Conservation (phyloP, 2,113 vertebrate genomes). For the Gracilinanus agilis region DNA sequence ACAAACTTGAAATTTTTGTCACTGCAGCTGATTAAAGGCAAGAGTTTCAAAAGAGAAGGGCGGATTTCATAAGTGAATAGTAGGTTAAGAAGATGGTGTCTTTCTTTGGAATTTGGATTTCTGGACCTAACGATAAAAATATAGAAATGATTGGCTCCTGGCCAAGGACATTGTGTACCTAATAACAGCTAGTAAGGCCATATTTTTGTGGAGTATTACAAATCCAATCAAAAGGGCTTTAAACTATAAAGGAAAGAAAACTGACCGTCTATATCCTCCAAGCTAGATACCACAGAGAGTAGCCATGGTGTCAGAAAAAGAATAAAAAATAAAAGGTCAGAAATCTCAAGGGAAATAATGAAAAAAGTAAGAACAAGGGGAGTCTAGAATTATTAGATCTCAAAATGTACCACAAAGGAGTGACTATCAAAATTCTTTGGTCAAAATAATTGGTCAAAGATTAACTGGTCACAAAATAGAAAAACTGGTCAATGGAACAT, state of each 20-base stretch:
- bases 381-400: background rate
- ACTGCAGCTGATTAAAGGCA: slow-evolving; percentile 7
- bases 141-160: background rate
- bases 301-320: background rate
- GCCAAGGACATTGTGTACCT: background rate
- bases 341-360: background rate
- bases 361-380: background rate
- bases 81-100: background rate
- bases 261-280: background rate
- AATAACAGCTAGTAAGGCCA: background rate
- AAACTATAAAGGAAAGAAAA: background rate
- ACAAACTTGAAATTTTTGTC: background rate
- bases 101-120: background rate
- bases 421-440: background rate
- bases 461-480: background rate
- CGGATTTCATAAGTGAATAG: background rate
- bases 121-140: background rate
- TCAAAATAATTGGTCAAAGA: background rate
- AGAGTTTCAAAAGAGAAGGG: background rate
- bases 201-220: background rate
- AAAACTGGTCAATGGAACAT: background rate
- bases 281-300: background rate
- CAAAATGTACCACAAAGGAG: background rate
- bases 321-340: background rate
- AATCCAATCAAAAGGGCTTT: background rate